These are phyloP conservation scores for Heptranchias perlo DNA, from an alignment of 2,113 vertebrate species.

Conservation along the genomic window DNA sequence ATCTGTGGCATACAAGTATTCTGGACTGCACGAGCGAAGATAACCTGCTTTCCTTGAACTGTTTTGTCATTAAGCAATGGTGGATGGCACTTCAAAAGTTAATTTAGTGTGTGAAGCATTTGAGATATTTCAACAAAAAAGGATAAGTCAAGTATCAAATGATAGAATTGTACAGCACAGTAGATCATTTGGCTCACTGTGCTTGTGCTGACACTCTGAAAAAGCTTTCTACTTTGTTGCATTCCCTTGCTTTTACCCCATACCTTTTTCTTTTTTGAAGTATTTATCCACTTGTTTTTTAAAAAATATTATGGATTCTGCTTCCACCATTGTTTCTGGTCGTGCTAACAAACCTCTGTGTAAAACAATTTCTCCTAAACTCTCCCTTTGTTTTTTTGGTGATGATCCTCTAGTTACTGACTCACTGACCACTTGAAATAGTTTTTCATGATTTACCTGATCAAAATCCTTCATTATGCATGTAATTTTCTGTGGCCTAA, in stretches of 20 bases:
- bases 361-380: not conserved
- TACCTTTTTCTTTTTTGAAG: not conserved
- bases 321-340: not conserved
- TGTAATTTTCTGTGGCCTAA: not conserved
- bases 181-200: not conserved
- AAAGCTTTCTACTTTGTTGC: not conserved
- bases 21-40: not conserved
- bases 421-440: not conserved
- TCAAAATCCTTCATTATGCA: not conserved
- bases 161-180: not conserved
- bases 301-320: not conserved
- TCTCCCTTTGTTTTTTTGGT: not conserved
- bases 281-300: not conserved
- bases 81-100: not conserved
- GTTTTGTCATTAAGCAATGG: not conserved
- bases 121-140: not conserved
- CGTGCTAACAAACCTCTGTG: not conserved
- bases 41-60: not conserved
- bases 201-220: not conserved
- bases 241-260: not conserved
- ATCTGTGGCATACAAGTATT: not conserved
- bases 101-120: not conserved
- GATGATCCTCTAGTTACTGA: not conserved
- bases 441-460: not conserved
- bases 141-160: not conserved